phyloP scores from a whole-genome alignment of 1,140 invertebrate genomes.

The Hylaeus anthracinus region DNA sequence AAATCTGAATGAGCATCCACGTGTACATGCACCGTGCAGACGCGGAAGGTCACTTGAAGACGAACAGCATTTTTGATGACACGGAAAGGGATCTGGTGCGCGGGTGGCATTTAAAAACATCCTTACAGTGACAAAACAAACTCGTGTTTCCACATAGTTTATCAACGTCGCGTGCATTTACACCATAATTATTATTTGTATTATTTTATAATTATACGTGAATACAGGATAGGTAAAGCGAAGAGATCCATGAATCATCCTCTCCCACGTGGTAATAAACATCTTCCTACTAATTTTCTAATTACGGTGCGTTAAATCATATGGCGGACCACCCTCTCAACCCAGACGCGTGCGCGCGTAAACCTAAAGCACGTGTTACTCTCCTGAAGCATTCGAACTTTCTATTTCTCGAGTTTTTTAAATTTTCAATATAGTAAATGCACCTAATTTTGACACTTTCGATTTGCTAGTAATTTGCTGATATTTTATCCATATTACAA shows the following conservation, averaged over 20 bases:
- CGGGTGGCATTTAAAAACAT: background rate
- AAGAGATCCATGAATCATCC: too few relatives aligned
- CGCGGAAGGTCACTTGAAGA: slow-evolving; percentile 9
- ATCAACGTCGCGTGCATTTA: too few relatives aligned
- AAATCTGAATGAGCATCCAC: slow-evolving; percentile 58
- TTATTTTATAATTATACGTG: too few relatives aligned
- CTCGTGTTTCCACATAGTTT: background rate
- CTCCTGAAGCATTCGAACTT: too few relatives aligned
- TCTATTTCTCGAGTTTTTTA: too few relatives aligned
- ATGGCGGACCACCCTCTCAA: slow-evolving; percentile 2
- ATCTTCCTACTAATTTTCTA: slow-evolving; percentile 21
- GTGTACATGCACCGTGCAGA: slow-evolving; percentile 15
- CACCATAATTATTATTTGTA: too few relatives aligned
- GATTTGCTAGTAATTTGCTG: too few relatives aligned
- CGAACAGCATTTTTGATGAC: slow-evolving; percentile 1
- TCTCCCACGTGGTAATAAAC: background rate
- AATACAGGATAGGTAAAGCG: too few relatives aligned
- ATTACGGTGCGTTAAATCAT: slow-evolving; percentile 17
- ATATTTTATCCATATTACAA: too few relatives aligned
- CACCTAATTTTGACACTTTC: too few relatives aligned
- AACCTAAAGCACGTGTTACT: background rate
- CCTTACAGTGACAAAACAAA: too few relatives aligned
- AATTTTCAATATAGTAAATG: too few relatives aligned
- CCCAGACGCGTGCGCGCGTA: background rate
- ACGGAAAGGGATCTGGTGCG: background rate